These are phyloP conservation scores for Bombus terrestris DNA, from an alignment of 1,140 invertebrate genomes.

Conservation along the genomic window DNA sequence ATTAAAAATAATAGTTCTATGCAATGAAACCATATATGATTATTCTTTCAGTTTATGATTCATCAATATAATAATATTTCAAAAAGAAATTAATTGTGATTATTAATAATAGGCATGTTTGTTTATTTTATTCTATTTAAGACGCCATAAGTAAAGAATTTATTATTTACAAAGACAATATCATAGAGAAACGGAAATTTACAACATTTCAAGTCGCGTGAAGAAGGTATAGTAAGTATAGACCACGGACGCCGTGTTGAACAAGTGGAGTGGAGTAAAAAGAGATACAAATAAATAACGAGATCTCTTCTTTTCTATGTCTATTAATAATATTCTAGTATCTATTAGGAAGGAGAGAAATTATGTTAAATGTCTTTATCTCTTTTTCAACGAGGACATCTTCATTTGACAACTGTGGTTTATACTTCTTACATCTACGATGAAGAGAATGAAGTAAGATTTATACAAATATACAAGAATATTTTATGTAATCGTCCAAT, in stretches of 20 bases:
- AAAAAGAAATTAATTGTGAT: background rate
- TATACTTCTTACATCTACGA: too few relatives aligned
- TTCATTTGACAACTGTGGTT: too few relatives aligned
- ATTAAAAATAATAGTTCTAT: background rate
- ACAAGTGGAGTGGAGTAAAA: too few relatives aligned
- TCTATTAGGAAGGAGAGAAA: too few relatives aligned
- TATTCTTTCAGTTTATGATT: background rate
- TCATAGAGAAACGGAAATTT: conserved; percentile 7
- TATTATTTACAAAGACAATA: conserved; percentile 23
- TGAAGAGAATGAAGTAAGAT: background rate
- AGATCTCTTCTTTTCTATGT: too few relatives aligned
- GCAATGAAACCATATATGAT: background rate
- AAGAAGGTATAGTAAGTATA: too few relatives aligned
- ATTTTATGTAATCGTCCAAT: background rate
- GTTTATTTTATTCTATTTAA: background rate
- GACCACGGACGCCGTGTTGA: too few relatives aligned
- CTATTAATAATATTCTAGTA: too few relatives aligned
- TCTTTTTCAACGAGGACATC: too few relatives aligned
- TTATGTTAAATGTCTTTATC: too few relatives aligned
- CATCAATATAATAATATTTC: background rate
- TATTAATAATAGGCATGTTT: background rate
- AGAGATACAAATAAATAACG: too few relatives aligned
- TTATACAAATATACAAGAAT: conserved; percentile 32
- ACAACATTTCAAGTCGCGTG: background rate
- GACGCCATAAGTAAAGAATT: background rate